phyloP scores from a whole-genome alignment of 2,888 invertebrate species.

The Erpobdella octoculata region DNA sequence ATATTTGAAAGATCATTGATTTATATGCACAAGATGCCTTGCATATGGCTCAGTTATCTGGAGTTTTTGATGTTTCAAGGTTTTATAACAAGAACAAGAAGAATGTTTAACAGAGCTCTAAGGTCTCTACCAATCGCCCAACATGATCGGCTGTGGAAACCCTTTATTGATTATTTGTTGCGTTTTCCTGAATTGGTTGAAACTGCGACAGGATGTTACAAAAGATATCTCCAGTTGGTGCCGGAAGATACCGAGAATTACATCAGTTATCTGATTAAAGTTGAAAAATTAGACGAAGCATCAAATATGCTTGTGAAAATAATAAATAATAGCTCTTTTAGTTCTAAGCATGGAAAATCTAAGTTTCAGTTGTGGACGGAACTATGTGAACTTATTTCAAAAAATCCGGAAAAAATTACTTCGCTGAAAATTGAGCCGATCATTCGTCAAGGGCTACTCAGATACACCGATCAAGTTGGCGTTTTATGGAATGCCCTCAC shows the following conservation, averaged over 20 bases:
- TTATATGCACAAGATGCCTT: slow-evolving; percentile 99
- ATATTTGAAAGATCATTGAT: slow-evolving; percentile 91
- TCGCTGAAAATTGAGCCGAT: slow-evolving; percentile 93
- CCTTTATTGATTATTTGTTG: slow-evolving; percentile 83
- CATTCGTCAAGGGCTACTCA: slow-evolving; percentile 84
- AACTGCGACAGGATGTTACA: slow-evolving; percentile 86
- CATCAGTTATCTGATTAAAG: slow-evolving; percentile 79
- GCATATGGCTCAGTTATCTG: slow-evolving; percentile 98
- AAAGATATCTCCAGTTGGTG: slow-evolving; percentile 76
- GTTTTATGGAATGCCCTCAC: slow-evolving; percentile 96
- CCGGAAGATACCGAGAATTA: slow-evolving; percentile 95
- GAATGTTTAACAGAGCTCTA: slow-evolving; percentile 86
- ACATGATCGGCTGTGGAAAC: slow-evolving; percentile 92
- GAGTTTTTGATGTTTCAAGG: slow-evolving; percentile 77
- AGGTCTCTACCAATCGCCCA: slow-evolving; percentile 96
- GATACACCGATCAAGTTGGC: slow-evolving; percentile 87
- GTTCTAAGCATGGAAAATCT: slow-evolving; percentile 92
- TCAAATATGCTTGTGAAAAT: slow-evolving; percentile 80
- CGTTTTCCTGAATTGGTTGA: slow-evolving; percentile 76
- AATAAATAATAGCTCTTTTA: slow-evolving; percentile 91
- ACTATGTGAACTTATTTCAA: slow-evolving; percentile 89
- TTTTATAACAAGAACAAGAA: slow-evolving; percentile 81
- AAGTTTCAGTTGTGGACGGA: slow-evolving; percentile 91
- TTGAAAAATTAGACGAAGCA: slow-evolving; percentile 85
- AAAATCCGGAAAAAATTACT: slow-evolving; percentile 69